Conservation (phyloP, 2,113 vertebrate species). For the Polyodon spathula region DNA sequence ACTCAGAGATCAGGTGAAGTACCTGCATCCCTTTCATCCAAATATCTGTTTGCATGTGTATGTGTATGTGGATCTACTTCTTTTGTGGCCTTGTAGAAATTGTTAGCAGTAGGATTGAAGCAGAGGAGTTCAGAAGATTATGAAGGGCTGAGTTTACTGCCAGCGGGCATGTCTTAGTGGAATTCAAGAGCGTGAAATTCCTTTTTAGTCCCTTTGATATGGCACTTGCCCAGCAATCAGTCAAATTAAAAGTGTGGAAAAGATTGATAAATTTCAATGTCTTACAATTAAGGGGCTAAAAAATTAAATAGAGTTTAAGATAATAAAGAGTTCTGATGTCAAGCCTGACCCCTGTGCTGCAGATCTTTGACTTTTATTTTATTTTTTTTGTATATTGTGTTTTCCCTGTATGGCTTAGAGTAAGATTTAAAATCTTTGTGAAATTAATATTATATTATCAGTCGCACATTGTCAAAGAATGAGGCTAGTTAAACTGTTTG, state of each 20-base stretch:
- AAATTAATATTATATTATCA: no score
- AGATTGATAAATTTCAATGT: conserved; percentile 32
- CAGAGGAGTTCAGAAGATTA: conserved; percentile 41
- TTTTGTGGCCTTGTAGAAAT: conserved; percentile 5
- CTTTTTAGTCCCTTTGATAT: conserved; percentile 54
- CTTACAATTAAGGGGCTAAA: conserved; percentile 40
- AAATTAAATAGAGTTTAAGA: conserved; percentile 34
- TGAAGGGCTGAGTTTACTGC: conserved; percentile 47
- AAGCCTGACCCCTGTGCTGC: conserved; percentile 25
- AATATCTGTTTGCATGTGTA: background rate
- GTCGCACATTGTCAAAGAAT: no score
- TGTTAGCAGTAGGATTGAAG: conserved; percentile 38
- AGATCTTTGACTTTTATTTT: conserved; percentile 18
- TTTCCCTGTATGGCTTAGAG: conserved; percentile 12
- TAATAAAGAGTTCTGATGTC: conserved; percentile 24
- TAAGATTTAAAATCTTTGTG: conserved; percentile 15
- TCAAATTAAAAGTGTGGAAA: conserved; percentile 45
- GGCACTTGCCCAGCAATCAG: conserved; percentile 37
- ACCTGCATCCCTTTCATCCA: background rate
- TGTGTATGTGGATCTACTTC: background rate
- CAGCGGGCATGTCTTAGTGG: conserved; percentile 47
- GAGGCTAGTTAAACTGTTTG: no score
- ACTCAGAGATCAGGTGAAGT: background rate
- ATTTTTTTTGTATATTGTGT: no score
- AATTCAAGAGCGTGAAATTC: conserved; percentile 52